Percentiles rank a stretch among this genome's conserved stretches.
Evolutionary conservation across 2,797 vertebrate genomes (phyloP).

Genomic region (Thalassophryne amazonica): DNA sequence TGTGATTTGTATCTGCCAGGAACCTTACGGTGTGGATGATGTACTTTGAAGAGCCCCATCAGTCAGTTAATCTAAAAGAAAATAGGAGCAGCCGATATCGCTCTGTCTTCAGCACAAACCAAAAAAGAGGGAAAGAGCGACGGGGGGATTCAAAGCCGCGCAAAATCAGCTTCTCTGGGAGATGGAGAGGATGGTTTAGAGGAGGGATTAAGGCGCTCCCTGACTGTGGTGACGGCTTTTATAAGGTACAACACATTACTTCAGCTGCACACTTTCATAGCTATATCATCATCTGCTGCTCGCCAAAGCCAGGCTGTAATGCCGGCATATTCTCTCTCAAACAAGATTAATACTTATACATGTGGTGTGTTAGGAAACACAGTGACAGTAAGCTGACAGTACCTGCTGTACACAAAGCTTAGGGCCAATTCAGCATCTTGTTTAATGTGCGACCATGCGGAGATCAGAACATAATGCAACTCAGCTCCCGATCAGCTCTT

Average conservation of each 20-base stretch:
- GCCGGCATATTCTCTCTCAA: constrained; percentile 64
- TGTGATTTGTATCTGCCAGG: constrained; percentile 69
- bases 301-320: constrained; percentile 64
- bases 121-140: constrained; percentile 19
- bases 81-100: constrained; percentile 66
- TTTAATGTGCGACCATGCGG: constrained; percentile 54
- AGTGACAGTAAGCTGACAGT: constrained; percentile 73
- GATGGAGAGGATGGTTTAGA: constrained; percentile 72
- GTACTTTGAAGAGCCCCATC: constrained; percentile 67
- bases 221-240: constrained; percentile 68
- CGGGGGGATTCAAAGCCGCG: constrained; percentile 57
- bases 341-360: constrained; percentile 71
- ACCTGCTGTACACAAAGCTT: constrained; percentile 60
- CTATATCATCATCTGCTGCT: constrained; percentile 72
- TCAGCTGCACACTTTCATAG: constrained; percentile 70
- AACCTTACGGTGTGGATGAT: constrained; percentile 70
- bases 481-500: constrained; percentile 12
- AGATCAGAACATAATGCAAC: constrained; percentile 33
- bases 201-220: constrained; percentile 66
- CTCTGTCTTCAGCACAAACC: constrained; percentile 61
- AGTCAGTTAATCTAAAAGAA: constrained; percentile 76
- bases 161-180: constrained; percentile 66
- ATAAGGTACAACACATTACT: constrained; percentile 75
- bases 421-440: constrained; percentile 49
- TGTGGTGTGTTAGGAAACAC: constrained; percentile 55